Percentiles rank a stretch among this genome's conserved stretches.
Conservation (phyloP, 2,113 vertebrate species). For the Nicator chloris region DNA sequence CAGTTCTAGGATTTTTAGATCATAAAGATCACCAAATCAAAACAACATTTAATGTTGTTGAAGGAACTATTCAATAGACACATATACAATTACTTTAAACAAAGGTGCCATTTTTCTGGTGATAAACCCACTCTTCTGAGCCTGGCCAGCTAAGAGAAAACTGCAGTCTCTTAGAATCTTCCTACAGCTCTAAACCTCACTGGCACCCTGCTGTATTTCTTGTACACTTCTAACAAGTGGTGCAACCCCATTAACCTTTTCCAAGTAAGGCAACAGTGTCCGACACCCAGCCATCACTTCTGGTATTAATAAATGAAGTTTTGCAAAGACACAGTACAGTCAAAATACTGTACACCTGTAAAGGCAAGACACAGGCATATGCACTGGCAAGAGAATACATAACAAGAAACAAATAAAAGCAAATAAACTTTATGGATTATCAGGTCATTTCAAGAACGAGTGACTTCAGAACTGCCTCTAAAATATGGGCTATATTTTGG, state of each 20-base stretch:
- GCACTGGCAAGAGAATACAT: fast-evolving
- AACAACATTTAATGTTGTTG: background rate
- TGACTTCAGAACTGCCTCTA: background rate
- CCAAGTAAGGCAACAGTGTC: background rate
- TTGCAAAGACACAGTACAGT: background rate
- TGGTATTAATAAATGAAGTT: background rate
- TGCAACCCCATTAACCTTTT: background rate
- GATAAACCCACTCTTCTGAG: background rate
- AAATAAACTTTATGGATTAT: background rate
- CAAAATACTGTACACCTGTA: background rate
- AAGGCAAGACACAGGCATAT: background rate
- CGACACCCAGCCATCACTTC: fast-evolving
- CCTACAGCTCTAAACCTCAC: background rate
- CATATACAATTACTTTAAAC: background rate
- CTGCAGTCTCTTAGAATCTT: background rate
- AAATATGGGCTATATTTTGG: background rate
- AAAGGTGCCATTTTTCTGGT: background rate
- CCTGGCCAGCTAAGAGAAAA: background rate
- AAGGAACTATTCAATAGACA: background rate
- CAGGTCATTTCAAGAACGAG: background rate
- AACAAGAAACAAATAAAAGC: background rate
- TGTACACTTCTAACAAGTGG: background rate
- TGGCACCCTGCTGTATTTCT: background rate
- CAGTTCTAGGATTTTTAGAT: background rate
- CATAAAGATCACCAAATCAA: background rate